These are phyloP conservation scores for Eriosoma lanigerum DNA, from an alignment of 1,140 invertebrate genomes.

Conservation along the genomic window DNA sequence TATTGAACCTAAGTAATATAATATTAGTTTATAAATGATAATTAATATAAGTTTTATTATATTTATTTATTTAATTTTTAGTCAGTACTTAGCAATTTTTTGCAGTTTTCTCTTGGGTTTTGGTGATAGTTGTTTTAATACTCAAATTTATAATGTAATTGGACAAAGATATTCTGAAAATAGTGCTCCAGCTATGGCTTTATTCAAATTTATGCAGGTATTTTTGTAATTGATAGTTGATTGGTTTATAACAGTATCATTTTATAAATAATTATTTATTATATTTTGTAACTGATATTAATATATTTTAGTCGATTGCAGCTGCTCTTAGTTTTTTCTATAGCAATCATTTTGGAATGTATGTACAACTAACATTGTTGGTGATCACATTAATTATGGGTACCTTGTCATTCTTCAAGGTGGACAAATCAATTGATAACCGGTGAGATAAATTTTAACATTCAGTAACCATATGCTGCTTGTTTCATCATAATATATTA, in stretches of 20 bases:
- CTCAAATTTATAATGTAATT: conserved; percentile 90
- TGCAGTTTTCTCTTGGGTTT: conserved; percentile 91
- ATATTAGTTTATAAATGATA: conserved; percentile 6
- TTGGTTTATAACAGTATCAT: background rate
- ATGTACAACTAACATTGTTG: conserved; percentile 79
- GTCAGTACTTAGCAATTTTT: conserved; percentile 73
- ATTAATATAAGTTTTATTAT: conserved; percentile 52
- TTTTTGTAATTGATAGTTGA: background rate
- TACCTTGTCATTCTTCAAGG: conserved; percentile 75
- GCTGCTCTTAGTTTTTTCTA: conserved; percentile 89
- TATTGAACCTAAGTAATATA: conserved; percentile 3
- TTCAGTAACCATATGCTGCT: too few species aligned
- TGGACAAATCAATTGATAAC: conserved; percentile 62
- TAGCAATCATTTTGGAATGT: conserved; percentile 72
- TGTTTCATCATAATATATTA: too few species aligned
- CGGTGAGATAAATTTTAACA: too few species aligned
- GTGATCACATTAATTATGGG: conserved; percentile 73
- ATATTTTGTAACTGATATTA: background rate
- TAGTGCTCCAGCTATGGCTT: conserved; percentile 55
- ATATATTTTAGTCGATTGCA: conserved; percentile 72
- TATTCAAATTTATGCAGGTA: conserved; percentile 57
- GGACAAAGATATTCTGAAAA: conserved; percentile 69
- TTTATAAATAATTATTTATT: too few species aligned
- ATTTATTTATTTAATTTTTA: conserved; percentile 54
- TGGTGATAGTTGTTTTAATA: conserved; percentile 94